A percentile compares a stretch with the other conserved stretches of the same genome.
These are phyloP conservation scores for Microtus montanus DNA, from an alignment of 2,113 vertebrate genomes.

Conservation along the genomic window DNA sequence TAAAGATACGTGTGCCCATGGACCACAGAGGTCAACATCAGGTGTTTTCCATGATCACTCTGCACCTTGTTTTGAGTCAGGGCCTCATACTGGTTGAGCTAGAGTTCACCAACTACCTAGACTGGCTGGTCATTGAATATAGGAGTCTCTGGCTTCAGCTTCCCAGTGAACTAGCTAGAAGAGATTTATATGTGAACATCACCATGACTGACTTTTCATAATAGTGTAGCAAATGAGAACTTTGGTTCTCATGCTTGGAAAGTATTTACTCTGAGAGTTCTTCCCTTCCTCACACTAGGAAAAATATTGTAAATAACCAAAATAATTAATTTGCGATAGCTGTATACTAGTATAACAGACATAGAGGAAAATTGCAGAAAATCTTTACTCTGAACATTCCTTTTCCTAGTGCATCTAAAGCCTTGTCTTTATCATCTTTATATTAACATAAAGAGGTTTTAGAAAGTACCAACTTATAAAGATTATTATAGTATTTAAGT, in stretches of 20 bases:
- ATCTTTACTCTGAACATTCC: background rate
- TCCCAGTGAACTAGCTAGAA: too few species aligned
- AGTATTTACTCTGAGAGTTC: background rate
- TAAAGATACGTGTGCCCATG: too few species aligned
- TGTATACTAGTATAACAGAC: background rate
- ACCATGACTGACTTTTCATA: background rate
- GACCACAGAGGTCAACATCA: background rate
- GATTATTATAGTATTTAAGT: background rate
- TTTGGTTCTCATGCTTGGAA: background rate
- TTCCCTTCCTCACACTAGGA: background rate
- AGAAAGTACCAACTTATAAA: background rate
- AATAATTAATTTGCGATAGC: constrained; percentile 11
- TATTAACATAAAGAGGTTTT: constrained; percentile 23
- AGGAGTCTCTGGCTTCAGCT: too few species aligned
- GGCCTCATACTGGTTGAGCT: background rate
- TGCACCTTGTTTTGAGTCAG: background rate
- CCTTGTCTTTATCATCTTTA: background rate
- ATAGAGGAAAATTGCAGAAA: background rate
- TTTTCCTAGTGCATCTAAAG: background rate
- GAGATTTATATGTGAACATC: too few species aligned
- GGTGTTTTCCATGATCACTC: too few species aligned
- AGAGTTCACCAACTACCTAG: background rate
- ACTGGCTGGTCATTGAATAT: too few species aligned
- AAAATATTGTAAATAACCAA: background rate
- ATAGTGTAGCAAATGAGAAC: background rate